These are phyloP conservation scores for Dryobates pubescens DNA, from an alignment of 2,797 vertebrate genomes.

Conservation along the genomic window DNA sequence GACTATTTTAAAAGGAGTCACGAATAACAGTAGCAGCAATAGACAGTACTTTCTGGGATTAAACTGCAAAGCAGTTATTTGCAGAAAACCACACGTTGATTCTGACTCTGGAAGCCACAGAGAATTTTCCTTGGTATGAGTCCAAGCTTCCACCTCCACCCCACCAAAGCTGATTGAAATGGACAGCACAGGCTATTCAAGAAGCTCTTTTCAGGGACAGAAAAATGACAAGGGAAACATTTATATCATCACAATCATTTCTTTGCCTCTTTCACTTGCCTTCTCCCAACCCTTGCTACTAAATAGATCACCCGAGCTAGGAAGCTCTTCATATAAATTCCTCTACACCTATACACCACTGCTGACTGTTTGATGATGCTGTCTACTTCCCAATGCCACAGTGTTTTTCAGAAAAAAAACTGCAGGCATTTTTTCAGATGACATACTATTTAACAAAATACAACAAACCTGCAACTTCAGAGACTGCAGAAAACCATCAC, in stretches of 20 bases:
- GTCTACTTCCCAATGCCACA: slow-evolving; percentile 16
- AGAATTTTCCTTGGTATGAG: background rate
- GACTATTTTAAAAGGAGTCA: background rate
- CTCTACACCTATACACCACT: background rate
- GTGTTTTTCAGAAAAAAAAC: slow-evolving; percentile 5
- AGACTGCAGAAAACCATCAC: slow-evolving; percentile 55
- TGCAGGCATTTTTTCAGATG: slow-evolving; percentile 18
- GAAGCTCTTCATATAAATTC: slow-evolving; percentile 36
- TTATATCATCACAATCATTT: slow-evolving; percentile 14
- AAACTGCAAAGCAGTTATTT: background rate
- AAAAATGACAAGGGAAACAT: slow-evolving; percentile 24
- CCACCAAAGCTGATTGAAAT: background rate
- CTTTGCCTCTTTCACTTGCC: background rate
- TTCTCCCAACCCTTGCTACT: background rate
- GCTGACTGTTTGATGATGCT: slow-evolving; percentile 53
- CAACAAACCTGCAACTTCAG: slow-evolving; percentile 38
- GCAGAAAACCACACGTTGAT: background rate
- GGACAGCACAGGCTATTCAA: background rate
- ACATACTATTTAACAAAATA: slow-evolving; percentile 38
- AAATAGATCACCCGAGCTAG: slow-evolving; percentile 4
- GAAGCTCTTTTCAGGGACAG: background rate
- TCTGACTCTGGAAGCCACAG: background rate
- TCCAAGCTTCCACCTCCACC: background rate
- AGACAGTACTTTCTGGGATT: background rate
- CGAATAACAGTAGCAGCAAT: background rate